These are phyloP conservation scores for Cheilosia vulpina DNA, from an alignment of 2,888 invertebrate species.

Conservation along the genomic window DNA sequence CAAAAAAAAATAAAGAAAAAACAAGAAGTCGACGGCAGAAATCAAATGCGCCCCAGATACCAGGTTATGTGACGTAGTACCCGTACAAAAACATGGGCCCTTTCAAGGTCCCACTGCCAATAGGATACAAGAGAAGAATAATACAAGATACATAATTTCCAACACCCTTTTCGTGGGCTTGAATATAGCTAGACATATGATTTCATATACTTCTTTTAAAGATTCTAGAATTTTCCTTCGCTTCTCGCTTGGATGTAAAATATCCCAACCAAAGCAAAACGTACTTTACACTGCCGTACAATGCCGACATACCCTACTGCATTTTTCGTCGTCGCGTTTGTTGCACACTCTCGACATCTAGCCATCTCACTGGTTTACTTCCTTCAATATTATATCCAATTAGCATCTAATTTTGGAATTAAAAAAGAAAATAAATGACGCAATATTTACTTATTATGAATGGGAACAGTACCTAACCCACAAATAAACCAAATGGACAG, in stretches of 20 bases:
- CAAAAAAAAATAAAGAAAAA: not conserved
- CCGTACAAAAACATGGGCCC: too few relatives aligned
- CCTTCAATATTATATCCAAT: slow-evolving; percentile 3
- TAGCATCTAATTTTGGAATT: not conserved
- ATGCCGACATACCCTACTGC: not conserved
- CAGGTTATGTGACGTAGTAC: too few relatives aligned
- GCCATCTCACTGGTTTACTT: not conserved
- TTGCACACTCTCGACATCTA: not conserved
- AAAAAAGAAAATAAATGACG: slow-evolving; percentile 30
- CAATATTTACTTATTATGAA: slow-evolving; percentile 22
- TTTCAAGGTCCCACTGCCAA: too few relatives aligned
- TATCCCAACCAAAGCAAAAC: not conserved
- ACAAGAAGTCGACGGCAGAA: not conserved
- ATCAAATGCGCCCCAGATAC: too few relatives aligned
- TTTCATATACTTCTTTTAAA: too few relatives aligned
- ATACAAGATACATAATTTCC: too few relatives aligned
- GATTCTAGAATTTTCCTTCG: too few relatives aligned
- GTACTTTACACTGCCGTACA: not conserved
- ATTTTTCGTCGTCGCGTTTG: not conserved
- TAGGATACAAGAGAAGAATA: too few relatives aligned
- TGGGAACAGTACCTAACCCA: not conserved
- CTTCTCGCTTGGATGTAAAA: too few relatives aligned
- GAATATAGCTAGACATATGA: too few relatives aligned
- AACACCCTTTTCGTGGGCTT: too few relatives aligned
- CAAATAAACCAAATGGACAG: not conserved